Percentiles rank a stretch among this genome's conserved stretches.
These are phyloP conservation scores for Selene dorsalis DNA, from an alignment of 2,797 vertebrate genomes.

Conservation along the genomic window DNA sequence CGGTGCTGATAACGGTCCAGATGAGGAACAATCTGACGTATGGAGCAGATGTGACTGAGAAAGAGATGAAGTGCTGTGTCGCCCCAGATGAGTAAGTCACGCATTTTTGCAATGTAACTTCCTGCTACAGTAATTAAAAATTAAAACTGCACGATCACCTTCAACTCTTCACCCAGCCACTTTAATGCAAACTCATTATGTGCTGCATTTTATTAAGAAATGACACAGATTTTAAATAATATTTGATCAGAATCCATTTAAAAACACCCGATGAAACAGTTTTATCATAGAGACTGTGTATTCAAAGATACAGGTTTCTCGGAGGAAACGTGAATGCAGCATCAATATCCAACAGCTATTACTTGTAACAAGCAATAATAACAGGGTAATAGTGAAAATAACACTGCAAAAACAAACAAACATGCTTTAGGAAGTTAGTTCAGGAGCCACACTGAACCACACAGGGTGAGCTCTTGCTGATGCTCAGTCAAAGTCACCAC, in stretches of 20 bases:
- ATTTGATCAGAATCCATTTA: background rate
- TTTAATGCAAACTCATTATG: background rate
- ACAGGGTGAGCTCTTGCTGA: background rate
- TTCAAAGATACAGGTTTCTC: background rate
- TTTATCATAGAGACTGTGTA: background rate
- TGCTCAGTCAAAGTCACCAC: slow-evolving; percentile 22
- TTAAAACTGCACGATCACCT: too few relatives aligned
- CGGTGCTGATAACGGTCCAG: fast-evolving
- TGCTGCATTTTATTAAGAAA: background rate
- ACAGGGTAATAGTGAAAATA: too few relatives aligned
- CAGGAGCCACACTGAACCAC: background rate
- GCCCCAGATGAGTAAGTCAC: background rate
- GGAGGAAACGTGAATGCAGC: slow-evolving; percentile 38
- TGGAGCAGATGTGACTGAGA: background rate
- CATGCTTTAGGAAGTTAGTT: background rate
- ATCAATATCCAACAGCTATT: slow-evolving; percentile 1
- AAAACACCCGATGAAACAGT: background rate
- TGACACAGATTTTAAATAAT: background rate
- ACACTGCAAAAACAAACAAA: background rate
- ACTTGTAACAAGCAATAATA: background rate
- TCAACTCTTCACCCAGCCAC: background rate
- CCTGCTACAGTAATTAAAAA: background rate
- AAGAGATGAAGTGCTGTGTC: background rate
- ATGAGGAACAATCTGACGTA: background rate
- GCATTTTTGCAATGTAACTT: background rate